Evolutionary conservation across 2,113 vertebrate genomes (phyloP).

Genomic region (Lutjanus erythropterus): DNA sequence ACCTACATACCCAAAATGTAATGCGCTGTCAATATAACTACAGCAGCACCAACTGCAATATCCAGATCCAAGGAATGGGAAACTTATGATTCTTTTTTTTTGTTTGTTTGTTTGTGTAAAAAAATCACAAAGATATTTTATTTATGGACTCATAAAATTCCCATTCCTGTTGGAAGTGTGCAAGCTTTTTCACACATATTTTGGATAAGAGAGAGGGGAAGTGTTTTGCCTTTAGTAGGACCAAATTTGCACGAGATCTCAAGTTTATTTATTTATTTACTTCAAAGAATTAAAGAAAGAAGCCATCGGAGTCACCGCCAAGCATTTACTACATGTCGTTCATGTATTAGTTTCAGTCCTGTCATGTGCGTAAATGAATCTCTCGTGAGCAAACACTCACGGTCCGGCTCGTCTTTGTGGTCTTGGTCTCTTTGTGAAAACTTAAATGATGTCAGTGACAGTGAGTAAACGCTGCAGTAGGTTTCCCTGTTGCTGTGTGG

Average conservation of each 20-base stretch:
- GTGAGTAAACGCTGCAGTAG: conserved; percentile 6
- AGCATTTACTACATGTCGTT: conserved; percentile 62
- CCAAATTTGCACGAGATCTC: conserved; percentile 67
- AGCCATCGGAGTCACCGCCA: conserved; percentile 75
- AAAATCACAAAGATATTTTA: conserved; percentile 44
- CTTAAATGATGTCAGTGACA: conserved; percentile 31
- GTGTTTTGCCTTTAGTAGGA: conserved; percentile 58
- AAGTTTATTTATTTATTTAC: conserved; percentile 26
- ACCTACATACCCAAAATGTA: conserved; percentile 52
- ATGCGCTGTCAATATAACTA: conserved; percentile 52
- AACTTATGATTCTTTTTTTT: conserved; percentile 16
- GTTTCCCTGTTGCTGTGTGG: conserved; percentile 5
- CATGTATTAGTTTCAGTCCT: conserved; percentile 43
- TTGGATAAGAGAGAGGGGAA: conserved; percentile 36
- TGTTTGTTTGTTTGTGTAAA: neutral
- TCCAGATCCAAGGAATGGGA: conserved; percentile 58
- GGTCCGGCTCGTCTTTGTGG: conserved; percentile 30
- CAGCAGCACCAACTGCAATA: conserved; percentile 68
- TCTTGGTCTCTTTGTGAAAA: conserved; percentile 35
- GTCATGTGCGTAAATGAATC: conserved; percentile 32
- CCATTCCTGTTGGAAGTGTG: conserved; percentile 44
- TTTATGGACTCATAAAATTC: conserved; percentile 56
- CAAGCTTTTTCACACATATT: conserved; percentile 30
- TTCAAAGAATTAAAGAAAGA: conserved; percentile 60
- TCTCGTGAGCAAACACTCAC: conserved; percentile 26